Conservation (phyloP, 1,140 invertebrate genomes). For the Lithobius niger region DNA sequence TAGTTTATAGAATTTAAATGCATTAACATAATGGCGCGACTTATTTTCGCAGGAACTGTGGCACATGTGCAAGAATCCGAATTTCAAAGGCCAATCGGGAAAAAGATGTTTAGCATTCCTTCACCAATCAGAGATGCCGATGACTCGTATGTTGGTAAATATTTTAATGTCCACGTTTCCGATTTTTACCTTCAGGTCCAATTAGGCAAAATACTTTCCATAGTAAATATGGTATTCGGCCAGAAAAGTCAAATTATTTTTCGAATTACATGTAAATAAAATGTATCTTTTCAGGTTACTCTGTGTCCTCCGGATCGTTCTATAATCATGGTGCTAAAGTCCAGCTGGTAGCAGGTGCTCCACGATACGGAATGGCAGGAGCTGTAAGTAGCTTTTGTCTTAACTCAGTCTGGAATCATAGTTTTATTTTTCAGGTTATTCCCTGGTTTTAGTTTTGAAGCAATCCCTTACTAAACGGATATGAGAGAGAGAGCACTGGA, state of each 20-base stretch:
- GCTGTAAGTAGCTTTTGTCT: constrained; percentile 30
- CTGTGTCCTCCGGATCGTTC: constrained; percentile 40
- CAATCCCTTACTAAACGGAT: no score
- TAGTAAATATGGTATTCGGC: no score
- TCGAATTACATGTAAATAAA: no score
- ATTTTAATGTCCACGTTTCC: neutral
- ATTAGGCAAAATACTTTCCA: no score
- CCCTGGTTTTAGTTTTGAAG: no score
- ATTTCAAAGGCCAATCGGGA: neutral
- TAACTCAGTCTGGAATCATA: neutral
- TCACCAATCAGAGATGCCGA: neutral
- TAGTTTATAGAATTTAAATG: neutral
- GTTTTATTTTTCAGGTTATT: neutral
- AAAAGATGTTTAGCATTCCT: neutral
- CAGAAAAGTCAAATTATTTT: no score
- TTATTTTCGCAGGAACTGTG: no score
- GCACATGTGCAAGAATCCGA: neutral
- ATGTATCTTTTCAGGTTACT: constrained; percentile 39
- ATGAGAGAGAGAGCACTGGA: no score
- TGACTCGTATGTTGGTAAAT: constrained; percentile 13
- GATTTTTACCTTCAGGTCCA: no score
- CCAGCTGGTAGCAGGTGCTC: constrained; percentile 40
- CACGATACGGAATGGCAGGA: constrained; percentile 33
- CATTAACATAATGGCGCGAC: no score
- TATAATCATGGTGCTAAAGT: constrained; percentile 30